Conservation (phyloP, 2,113 vertebrate genomes). For the Nyctereutes procyonoides region DNA sequence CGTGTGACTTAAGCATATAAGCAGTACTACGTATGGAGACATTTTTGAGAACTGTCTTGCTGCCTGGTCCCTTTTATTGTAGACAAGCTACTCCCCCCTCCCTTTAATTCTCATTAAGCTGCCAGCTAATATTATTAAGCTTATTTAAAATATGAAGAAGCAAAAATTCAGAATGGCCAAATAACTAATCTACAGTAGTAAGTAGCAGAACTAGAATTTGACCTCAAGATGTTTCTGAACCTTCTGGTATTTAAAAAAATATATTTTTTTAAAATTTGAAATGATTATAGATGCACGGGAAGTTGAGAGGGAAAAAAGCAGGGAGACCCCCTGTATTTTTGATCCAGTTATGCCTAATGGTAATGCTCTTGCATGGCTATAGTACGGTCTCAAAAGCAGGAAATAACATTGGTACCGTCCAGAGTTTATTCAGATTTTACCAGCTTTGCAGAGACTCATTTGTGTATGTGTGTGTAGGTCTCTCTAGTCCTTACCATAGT, state of each 20-base stretch:
- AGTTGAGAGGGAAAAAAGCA: not conserved
- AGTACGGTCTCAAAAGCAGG: not conserved
- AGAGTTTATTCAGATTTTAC: not conserved
- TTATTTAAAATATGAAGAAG: constrained; percentile 37
- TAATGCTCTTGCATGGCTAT: not conserved
- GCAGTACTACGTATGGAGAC: not conserved
- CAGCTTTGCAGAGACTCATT: not conserved
- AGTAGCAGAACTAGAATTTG: constrained; percentile 30
- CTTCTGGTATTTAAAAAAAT: not conserved
- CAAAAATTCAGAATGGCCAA: constrained; percentile 1
- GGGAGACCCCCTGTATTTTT: not conserved
- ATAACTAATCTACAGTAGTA: not conserved
- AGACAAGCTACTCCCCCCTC: not conserved
- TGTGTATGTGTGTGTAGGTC: not conserved
- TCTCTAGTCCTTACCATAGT: not conserved
- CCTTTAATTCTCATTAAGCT: not conserved
- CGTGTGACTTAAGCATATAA: not conserved
- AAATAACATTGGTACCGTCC: not conserved
- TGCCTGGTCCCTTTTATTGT: constrained; percentile 1
- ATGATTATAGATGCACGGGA: not conserved
- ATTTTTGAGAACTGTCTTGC: constrained; percentile 5
- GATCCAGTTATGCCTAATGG: not conserved
- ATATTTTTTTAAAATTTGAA: not conserved
- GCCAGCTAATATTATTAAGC: not conserved
- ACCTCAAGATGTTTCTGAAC: not conserved